Conservation (phyloP, 2,113 vertebrate genomes). For the Clupea harengus region DNA sequence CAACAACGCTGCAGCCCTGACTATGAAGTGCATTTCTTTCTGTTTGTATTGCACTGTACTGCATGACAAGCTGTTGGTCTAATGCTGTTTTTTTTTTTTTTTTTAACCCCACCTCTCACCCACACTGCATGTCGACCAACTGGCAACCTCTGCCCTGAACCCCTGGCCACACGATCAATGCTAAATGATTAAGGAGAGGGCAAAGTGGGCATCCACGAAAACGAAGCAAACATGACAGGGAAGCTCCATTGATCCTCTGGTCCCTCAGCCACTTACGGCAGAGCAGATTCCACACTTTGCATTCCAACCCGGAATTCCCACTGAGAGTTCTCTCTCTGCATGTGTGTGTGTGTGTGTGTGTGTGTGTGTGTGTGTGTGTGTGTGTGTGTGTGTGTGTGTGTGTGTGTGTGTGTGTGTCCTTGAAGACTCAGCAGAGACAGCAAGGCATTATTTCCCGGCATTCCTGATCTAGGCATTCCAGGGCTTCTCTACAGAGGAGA, state of each 20-base stretch:
- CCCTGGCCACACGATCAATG: not conserved
- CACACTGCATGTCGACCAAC: not conserved
- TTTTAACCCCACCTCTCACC: not conserved
- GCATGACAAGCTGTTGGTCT: not conserved
- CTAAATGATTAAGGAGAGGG: not conserved
- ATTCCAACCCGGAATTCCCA: not conserved
- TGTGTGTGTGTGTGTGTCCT: not conserved
- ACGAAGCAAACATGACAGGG: not conserved
- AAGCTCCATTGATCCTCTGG: not conserved
- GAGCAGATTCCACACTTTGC: not conserved
- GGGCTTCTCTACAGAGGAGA: not conserved
- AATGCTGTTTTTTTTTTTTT: not conserved
- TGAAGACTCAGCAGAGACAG: not conserved
- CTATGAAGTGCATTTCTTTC: not conserved
- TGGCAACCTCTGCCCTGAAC: constrained; percentile 10
- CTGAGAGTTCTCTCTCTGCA: not conserved
- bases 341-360: too few relatives aligned
- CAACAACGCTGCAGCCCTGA: not conserved
- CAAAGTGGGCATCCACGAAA: not conserved
- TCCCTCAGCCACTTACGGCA: not conserved
- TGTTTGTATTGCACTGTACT: not conserved
- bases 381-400: not conserved
- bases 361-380: not conserved
- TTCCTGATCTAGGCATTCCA: not conserved
- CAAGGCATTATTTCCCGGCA: not conserved